Conservation (phyloP, 2,888 invertebrate genomes). For the Thera obeliscata region DNA sequence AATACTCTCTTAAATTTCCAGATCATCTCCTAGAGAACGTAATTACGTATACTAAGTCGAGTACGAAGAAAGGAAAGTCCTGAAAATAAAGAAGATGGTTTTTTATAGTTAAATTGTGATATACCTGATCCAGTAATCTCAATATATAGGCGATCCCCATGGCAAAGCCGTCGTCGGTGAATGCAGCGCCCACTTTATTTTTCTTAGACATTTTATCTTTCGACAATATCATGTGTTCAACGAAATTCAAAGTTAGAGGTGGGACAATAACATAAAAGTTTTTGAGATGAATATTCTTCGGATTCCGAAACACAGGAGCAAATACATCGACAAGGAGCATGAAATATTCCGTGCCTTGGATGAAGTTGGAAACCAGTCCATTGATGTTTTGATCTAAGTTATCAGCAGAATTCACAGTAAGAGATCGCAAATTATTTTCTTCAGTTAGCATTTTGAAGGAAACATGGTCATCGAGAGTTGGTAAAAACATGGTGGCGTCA, state of each 20-base stretch:
- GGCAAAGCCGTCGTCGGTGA: constrained; percentile 99
- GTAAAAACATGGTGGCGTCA: constrained; percentile 95
- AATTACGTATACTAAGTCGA: no score
- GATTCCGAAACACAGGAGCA: constrained; percentile 93
- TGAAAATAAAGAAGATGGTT: not conserved
- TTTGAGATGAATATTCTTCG: constrained; percentile 93
- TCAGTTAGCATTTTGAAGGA: constrained; percentile 87
- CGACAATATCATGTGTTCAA: constrained; percentile 95
- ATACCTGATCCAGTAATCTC: constrained; percentile 92
- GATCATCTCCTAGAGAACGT: no score
- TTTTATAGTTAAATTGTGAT: not conserved
- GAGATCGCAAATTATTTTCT: constrained; percentile 84
- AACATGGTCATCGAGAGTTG: constrained; percentile 87
- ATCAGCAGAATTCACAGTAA: constrained; percentile 87
- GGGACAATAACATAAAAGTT: constrained; percentile 98
- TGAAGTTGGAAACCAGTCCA: constrained; percentile 92
- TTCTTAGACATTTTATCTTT: constrained; percentile 97
- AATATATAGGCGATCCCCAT: constrained; percentile 97
- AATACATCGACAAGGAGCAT: constrained; percentile 96
- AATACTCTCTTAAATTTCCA: no score
- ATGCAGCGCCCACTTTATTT: constrained; percentile 93
- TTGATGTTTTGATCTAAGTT: constrained; percentile 91
- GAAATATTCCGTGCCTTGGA: constrained; percentile 95
- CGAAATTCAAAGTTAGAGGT: constrained; percentile 96
- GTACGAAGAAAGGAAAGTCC: no score